Conservation (phyloP, 2,797 vertebrate genomes). For the Thripadectes ignobilis region DNA sequence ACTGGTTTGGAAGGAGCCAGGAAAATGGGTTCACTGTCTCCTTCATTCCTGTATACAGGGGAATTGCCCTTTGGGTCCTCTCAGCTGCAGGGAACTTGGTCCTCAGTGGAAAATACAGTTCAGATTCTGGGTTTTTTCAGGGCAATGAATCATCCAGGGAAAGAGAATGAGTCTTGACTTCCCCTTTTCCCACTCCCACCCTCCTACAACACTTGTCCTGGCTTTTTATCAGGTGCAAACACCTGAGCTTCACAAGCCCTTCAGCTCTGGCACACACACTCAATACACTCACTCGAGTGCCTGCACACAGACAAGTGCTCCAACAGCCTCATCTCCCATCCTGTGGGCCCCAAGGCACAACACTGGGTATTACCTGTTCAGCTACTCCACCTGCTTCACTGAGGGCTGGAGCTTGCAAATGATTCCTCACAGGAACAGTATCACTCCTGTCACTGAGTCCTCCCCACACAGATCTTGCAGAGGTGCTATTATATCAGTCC, state of each 20-base stretch:
- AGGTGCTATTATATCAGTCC: background rate
- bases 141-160: background rate
- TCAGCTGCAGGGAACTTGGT: background rate
- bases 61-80: background rate
- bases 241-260: background rate
- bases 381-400: rapidly evolving
- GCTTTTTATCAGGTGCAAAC: slow-evolving; percentile 29
- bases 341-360: background rate
- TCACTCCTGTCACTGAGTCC: background rate
- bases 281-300: background rate
- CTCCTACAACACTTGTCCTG: background rate
- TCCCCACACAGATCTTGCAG: background rate
- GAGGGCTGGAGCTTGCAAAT: background rate
- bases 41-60: rapidly evolving
- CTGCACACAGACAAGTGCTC: background rate
- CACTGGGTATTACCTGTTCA: background rate
- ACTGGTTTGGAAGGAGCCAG: background rate
- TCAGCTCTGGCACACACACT: background rate
- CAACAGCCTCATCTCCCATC: background rate
- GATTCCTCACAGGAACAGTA: background rate
- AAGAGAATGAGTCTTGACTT: background rate
- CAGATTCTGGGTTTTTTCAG: background rate
- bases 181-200: background rate
- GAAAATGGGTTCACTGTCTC: background rate
- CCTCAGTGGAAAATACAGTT: background rate